Evolutionary conservation across 2,113 vertebrate species (phyloP), one percentile per base, ranked within the genome.

Genomic region (Alosa alosa): DNA sequence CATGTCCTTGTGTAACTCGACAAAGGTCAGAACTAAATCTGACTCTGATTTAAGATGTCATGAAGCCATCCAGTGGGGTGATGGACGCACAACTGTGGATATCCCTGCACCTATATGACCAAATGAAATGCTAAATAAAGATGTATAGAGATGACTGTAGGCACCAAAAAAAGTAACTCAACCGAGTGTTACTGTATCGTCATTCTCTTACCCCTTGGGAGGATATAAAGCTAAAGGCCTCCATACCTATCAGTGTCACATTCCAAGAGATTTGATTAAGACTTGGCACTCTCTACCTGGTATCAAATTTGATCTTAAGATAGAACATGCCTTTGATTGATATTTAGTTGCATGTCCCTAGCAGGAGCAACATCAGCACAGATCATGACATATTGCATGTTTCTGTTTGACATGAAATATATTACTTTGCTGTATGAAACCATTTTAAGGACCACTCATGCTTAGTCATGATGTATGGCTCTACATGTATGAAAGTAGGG

Each of bases 251-350:
- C 72, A 78, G 11, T 78, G 36, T 78, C 72, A 39, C 36, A 78
- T 85, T 7, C 41, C 64, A 49, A 60, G 55, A 84, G 82, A 72
- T 83, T 45, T 75, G 68, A 82, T 64, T 86, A 64, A 88, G 44
- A 41, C 41, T 45, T 41, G 47, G 84, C 50, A 46, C 85, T 68
- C 75, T 82, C 68, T 41, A 44, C 46, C 41, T 86, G 89, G 75
- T 60, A 88, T 84, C 81, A 72, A 81, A 88, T 86, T 83, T 39
- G 86, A 85, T 39, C 83, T 75, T 18, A 46, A 52, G 18, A 41
- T 64, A 60, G 78, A 60, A 75, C 20, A n/a, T 41, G 47, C 87
- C 85, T 85, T 89, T 90, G 87, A 88, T 87, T 86, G 11, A 78
- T 78, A 78, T 78, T 36, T 78, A 78, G 72, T 78, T 78, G 17